Base-by-base conservation (phyloP, 2,113 vertebrate species). In the Rhea pennata region DNA sequence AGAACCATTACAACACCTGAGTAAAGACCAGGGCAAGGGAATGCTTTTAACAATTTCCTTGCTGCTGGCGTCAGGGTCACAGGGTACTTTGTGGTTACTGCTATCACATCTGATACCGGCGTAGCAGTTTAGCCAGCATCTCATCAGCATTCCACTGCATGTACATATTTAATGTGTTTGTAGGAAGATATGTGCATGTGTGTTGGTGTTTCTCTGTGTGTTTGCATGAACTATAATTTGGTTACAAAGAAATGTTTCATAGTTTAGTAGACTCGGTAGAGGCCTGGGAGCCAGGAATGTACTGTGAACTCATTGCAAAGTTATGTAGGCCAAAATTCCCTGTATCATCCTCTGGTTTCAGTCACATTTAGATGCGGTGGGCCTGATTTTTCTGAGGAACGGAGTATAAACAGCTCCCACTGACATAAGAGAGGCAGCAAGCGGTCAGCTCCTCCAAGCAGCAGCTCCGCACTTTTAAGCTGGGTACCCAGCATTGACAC, bases 271-370 rank as follows among this genome's bases (percentile, higher is more conserved):
- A 8, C 46, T 76, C 40, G 7, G 76, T 59, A 67, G 82, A 44
- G 86, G 87, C 67, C 64, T 56, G 76, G 65, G 92, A 95, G 94
- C 75, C 88, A 84, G 83, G 51, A 95, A 26, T 22, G 72, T 36
- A 69, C 2, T 1, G 66, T 91, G 89, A 93, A 88, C 69, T 96
- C 93, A 92, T 54, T 36, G 88, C 80, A 14, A 11, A 93, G 74
- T 46, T 93, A 96, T 84, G 80, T 88, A 70, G 91, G 80, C 58
- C 85, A 90, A 56, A 88, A 94, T 82, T 93, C 86, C 62, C 84
- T 58, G 44, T 58, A 59, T 90, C 87, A 42, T 77, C 69, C 69
- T 81, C 87, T 88, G 58, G 10, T 84, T 93, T 93, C 64, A 62
- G 89, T 48, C 65, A 15, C 22, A 39, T 87, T 58, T 90, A 0